Percentiles rank a stretch among this genome's conserved stretches.
Conservation (phyloP, 2,797 vertebrate genomes). For the Momotus momota region DNA sequence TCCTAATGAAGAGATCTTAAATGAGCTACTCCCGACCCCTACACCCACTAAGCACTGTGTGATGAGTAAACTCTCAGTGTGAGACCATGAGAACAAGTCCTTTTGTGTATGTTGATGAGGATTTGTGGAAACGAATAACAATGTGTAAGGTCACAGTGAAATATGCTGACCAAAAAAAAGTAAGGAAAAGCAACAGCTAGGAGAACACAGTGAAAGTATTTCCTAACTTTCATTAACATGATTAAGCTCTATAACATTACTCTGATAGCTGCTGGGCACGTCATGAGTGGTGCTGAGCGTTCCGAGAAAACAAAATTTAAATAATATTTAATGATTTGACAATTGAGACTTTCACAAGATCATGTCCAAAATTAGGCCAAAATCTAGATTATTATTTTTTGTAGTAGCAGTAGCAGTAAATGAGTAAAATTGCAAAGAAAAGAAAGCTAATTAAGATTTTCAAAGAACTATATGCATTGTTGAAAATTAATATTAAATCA, state of each 20-base stretch:
- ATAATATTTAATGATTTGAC: background rate
- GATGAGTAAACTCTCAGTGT: slow-evolving; percentile 60
- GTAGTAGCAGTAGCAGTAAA: background rate
- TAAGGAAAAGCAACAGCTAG: background rate
- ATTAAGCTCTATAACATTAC: background rate
- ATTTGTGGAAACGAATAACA: slow-evolving; percentile 27
- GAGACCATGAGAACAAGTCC: slow-evolving; percentile 42
- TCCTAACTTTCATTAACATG: background rate
- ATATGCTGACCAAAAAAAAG: background rate
- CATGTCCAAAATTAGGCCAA: background rate
- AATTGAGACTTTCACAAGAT: background rate
- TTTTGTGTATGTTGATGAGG: slow-evolving; percentile 25
- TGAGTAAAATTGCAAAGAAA: background rate
- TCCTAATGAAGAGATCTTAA: slow-evolving; percentile 66
- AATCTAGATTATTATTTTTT: background rate
- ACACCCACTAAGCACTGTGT: background rate
- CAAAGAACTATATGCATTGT: background rate
- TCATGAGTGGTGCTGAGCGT: background rate
- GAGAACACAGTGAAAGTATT: background rate
- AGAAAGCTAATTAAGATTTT: background rate
- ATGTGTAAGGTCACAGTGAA: background rate
- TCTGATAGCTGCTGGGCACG: background rate
- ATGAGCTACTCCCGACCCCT: slow-evolving; percentile 15
- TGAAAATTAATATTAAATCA: background rate
- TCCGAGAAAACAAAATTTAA: background rate